Base-by-base conservation (phyloP, 1,140 invertebrate genomes). In the Choristoneura fumiferana region DNA sequence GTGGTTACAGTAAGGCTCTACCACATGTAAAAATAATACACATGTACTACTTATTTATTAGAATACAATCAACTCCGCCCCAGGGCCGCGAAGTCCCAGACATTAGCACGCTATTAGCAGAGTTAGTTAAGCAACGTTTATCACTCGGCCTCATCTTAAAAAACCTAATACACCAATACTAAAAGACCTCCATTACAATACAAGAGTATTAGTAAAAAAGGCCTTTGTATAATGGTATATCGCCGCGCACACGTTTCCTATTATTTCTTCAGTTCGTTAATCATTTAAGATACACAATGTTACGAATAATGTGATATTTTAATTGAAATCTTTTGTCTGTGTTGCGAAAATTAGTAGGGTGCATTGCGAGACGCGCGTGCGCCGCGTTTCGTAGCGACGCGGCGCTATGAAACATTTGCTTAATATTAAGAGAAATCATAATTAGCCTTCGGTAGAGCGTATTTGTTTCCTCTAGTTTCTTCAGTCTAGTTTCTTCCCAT, bases 41-140 rank as follows among this genome's bases (percentile, higher is more conserved):
- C 43, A 49, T 12, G 18, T 29, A n/a, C 22, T 5, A n/a, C n/a
- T n/a, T n/a, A n/a, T n/a, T 10, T 49, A 49, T 49, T 17, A 29
- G 40, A 45, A 49, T 17, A 49, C 43, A 49, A 49, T 49, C 43
- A 49, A 12, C 40, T 22, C 43, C 18, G 1, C 22, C 43, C 14
- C 43, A 49, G 4, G 43, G 18, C 43, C 43, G 12, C 43, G 12
- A n/a, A 49, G 43, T 49, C 43, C 22, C 43, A 49, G 17, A 49
- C 43, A 49, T 49, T 49, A 49, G 43, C 43, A 12, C 1, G 22
- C 43, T 49, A 49, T 29, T 49, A 49, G 18, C 43, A n/a, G 29
- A 49, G 17, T 49, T 49, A 49, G 43, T 49, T 49, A 49, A 49
- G 43, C 22, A 49, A 49, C n/a, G 8, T 18, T 49, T 49, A 49